Evolutionary conservation across 1,140 invertebrate species (phyloP), one percentile per base, ranked within the genome.

Genomic region (Aphaenogaster ashmeadi): DNA sequence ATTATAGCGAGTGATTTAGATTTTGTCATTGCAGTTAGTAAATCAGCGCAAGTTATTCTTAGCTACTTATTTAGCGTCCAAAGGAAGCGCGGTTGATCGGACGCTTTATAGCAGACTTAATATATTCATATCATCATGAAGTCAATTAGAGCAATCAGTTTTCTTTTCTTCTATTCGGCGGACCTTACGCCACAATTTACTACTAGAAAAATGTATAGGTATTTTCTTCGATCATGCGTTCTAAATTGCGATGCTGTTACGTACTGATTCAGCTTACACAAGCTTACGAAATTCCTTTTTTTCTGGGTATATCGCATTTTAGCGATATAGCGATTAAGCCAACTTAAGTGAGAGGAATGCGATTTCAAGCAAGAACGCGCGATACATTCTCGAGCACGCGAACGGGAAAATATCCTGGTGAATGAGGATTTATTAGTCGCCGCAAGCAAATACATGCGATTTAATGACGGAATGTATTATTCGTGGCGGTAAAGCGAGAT

Each of bases 351-450:
- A 41, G 36, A 64, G 87, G 36, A 80, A 81, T 71, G 62, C 47
- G 33, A 86, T 87, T 81, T 80, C 33, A 66, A 58, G 38, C 64
- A 27, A 69, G 27, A 38, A 71, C 2, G 41, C 18, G 50, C 13
- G 62, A 67, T 75, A 58, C 54, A 36, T 78, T 38, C 54, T 84
- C 54, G 54, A 56, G 80, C 36, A 62, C 47, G 60, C 56, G 21
- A 78, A 67, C 15, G 71, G 52, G 41, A 69, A 67, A 69, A 86
- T 79, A 79, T 56, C 47, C 1, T n/a, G 41, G 38, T 18, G 27
- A 87, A 87, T 62, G 52, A 66, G 77, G 38, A 80, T 87, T 80
- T 80, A 87, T 87, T 87, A 36, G 54, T n/a, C 6, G 83, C 72
- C 72, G 47, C 50, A 21, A 44, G 74, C 60, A 21, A 79, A 67